phyloP scores from a whole-genome alignment of 2,113 vertebrate species.

The Lagopus leucura region DNA sequence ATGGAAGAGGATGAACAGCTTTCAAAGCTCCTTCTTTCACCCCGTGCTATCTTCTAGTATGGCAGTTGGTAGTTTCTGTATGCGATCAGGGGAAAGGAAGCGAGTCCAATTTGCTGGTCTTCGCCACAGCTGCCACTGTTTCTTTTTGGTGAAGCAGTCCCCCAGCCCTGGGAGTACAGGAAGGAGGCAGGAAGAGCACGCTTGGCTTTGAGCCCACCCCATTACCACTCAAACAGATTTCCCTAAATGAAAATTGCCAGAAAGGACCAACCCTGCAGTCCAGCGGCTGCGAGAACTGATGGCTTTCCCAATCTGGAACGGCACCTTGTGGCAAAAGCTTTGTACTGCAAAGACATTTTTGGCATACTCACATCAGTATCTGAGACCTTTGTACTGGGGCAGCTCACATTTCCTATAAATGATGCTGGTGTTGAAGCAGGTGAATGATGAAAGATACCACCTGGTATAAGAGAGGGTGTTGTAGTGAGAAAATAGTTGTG shows the following conservation, averaged over 20 bases:
- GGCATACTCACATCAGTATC: not conserved
- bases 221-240: not conserved
- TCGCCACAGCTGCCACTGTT: not conserved
- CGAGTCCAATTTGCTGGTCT: not conserved
- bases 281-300: accelerated
- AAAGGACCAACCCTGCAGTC: not conserved
- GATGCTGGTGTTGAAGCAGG: not conserved
- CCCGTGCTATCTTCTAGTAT: not conserved
- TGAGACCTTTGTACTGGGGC: not conserved
- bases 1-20: not conserved
- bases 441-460: not conserved
- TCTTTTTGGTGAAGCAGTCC: not conserved
- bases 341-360: not conserved
- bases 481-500: not conserved
- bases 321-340: not conserved
- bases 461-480: not conserved
- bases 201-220: accelerated
- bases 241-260: slow-evolving; percentile 32
- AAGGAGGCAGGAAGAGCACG: not conserved
- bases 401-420: not conserved
- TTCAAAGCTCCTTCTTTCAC: not conserved
- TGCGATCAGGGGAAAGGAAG: not conserved
- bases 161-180: not conserved
- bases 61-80: not conserved
- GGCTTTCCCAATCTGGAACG: not conserved